Evolutionary conservation across 30 jellyfish, hydroid and myxozoan genomes (phyloP), one percentile per base, ranked within the genome.

Genomic region (Hydractinia symbiolongicarpus): DNA sequence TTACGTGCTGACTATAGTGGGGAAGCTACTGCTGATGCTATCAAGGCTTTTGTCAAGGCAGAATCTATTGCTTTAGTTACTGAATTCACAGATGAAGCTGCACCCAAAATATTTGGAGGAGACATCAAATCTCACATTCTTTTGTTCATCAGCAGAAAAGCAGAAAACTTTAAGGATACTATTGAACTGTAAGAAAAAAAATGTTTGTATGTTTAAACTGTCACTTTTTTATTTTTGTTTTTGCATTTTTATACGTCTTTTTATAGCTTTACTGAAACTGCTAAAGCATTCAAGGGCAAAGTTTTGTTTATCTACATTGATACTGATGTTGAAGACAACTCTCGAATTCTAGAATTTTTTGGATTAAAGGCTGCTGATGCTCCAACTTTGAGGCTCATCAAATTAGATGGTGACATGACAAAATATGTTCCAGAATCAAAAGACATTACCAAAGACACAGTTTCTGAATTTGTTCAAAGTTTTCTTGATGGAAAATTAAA

Each of bases 11-110:
- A 84, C 61, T 88, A 82, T 77, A 83, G 76, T 68, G 99, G 99
- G 7, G 88, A 68, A 58, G 82, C 89, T 67, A 70, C 69, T 64
- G 90, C 86, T 8, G 95, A 86, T 14, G 84, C 56, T 20, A 67
- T 94, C 79, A 75, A 57, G 70, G 55, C 83, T 57, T 94, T 94
- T 72, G 96, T 88, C 76, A 76, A 72, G 30, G 86, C 86, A 14
- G 99, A 88, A 79, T 69, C 96, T 19, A 94, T 83, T 67, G 93
- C 96, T 44, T 86, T 94, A 40, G 99, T 94, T 15, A 94, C 99
- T 50, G 99, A 94, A 80, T 94, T 94, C 86, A 94, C 93, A 67
- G 99, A 94, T 82, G 99, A 94, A 93, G 95, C 94, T 93, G 98
- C 98, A 52, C 90, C 94, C 10, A 93, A 93, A 84, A 87, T 93